Base-by-base conservation (phyloP, 1,140 invertebrate species). In the Dendroctonus ponderosae region DNA sequence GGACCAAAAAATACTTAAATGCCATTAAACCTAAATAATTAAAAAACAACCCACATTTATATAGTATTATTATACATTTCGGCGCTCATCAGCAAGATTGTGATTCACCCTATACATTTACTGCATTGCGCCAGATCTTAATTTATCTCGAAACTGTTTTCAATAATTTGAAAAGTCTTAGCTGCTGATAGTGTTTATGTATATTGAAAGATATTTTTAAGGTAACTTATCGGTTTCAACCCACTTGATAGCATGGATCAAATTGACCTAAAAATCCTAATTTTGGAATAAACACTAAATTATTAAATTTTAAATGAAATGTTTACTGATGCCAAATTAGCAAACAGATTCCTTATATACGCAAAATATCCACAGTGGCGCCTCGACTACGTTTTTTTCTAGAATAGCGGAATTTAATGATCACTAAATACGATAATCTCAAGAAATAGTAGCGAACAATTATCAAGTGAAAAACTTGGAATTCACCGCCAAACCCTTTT, bases 201-300 rank as follows among this genome's bases (percentile, higher is more conserved):
- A 39, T 8, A 56, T 41, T 40, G 41, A 56, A 56, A 11, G 37
- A 40, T 15, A 56, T 56, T 56, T 56, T 56, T 56, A 41, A 56
- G 53, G 53, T 56, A 41, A n/a, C 8, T 56, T 56, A 56, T 56
- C 39, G 8, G 41, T 51, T 56, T 52, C 38, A 26, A 56, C 11
- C 11, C 39, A 41, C 11, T 40, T 41, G 41, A 41, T 15, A 56
- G 41, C 39, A 39, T n/a, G 12, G 8, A 52, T 9, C 37, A 40
- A 56, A 56, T 40, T 56, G 53, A 56, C 53, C 53, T 56, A 56
- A 56, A 15, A 11, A 56, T 56, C 41, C 41, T 39, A 56, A 11
- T 56, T 56, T 11, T 26, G 38, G 11, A 56, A 56, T 41, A 46
- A 46, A 11, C 53, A 26, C 26, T 26, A 26, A 56, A 56, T 41